Conservation (phyloP, 2,113 vertebrate genomes). For the Lipotes vexillifer region DNA sequence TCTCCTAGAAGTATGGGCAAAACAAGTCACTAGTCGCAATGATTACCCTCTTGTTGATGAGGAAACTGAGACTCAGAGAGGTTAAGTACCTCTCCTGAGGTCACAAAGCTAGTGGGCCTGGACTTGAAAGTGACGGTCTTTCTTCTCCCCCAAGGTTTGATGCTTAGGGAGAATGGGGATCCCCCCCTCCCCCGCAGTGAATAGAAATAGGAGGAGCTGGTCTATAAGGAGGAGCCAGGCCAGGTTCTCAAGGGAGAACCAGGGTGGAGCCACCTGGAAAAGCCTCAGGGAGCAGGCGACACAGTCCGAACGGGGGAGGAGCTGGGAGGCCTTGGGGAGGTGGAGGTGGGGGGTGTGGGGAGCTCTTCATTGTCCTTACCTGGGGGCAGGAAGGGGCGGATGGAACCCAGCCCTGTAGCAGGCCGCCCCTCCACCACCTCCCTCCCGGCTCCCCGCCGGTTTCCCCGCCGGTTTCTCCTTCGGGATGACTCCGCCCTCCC, state of each 20-base stretch:
- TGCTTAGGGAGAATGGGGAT: background rate
- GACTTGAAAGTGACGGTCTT: background rate
- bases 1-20: background rate
- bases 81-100: background rate
- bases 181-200: background rate
- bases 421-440: background rate
- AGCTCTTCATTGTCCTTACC: background rate
- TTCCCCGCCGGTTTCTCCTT: background rate
- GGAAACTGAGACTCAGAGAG: background rate
- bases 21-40: background rate
- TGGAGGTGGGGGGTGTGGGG: background rate
- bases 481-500: background rate
- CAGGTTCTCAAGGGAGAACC: background rate
- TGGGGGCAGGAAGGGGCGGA: background rate
- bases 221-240: background rate
- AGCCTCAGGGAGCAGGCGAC: background rate
- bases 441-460: background rate
- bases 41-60: background rate
- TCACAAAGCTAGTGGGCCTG: background rate
- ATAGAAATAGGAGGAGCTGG: background rate
- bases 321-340: background rate
- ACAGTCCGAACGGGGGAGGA: background rate
- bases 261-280: background rate
- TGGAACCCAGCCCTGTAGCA: background rate
- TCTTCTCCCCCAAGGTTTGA: background rate